These are phyloP conservation scores for Drosophila paulistorum DNA, from an alignment of 1,140 invertebrate species.

Conservation along the genomic window DNA sequence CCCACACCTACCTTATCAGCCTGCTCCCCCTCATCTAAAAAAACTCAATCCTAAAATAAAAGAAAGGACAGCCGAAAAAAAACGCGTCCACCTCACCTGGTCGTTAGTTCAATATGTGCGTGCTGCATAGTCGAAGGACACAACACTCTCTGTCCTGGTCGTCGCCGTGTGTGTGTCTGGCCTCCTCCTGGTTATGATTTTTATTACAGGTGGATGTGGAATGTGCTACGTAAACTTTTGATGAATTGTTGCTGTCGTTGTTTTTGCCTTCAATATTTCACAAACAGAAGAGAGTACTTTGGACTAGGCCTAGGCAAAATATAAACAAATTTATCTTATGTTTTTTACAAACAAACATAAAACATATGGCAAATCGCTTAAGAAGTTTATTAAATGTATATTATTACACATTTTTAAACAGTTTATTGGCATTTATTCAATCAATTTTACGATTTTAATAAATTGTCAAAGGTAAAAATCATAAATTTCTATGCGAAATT, in stretches of 20 bases:
- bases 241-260: constrained; percentile 64
- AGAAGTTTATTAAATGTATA: no score
- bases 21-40: background rate
- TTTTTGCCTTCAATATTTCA: constrained; percentile 18
- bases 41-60: constrained; percentile 2
- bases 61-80: background rate
- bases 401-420: no score
- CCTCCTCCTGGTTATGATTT: constrained; percentile 70
- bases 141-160: background rate
- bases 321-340: background rate
- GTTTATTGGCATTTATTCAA: no score
- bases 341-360: no score
- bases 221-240: constrained; percentile 39
- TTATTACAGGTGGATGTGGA: constrained; percentile 70
- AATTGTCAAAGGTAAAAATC: no score
- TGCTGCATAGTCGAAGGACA: constrained; percentile 14
- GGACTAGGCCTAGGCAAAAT: background rate
- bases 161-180: constrained; percentile 39
- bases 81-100: constrained; percentile 8
- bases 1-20: background rate
- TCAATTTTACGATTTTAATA: no score
- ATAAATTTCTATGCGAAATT: no score
- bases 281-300: background rate
- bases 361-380: no score
- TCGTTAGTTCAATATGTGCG: constrained; percentile 81